Conservation (phyloP, 2,797 vertebrate genomes). For the Spinibarbus caldwelli region DNA sequence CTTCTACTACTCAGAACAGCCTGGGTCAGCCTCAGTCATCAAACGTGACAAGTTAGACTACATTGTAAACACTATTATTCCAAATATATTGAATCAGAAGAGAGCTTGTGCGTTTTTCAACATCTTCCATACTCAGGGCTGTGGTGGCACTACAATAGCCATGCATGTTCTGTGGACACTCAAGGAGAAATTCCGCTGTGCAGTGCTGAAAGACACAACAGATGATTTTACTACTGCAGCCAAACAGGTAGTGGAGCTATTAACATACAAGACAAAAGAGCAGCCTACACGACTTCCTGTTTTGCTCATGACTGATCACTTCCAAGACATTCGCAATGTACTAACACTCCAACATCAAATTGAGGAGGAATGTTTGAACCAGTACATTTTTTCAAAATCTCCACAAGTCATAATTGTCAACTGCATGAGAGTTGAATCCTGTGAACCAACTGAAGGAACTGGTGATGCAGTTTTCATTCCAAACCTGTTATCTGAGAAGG, state of each 20-base stretch:
- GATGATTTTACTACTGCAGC: conserved; percentile 72
- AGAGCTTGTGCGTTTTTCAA: conserved; percentile 76
- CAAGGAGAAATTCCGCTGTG: conserved; percentile 77
- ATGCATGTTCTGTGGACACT: conserved; percentile 84
- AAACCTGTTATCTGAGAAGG: conserved; percentile 67
- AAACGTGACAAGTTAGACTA: conserved; percentile 71
- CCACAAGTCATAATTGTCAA: conserved; percentile 72
- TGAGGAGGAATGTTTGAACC: conserved; percentile 65
- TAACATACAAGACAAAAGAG: conserved; percentile 69
- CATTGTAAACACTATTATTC: conserved; percentile 67
- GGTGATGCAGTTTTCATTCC: conserved; percentile 64
- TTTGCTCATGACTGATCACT: conserved; percentile 84
- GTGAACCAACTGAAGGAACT: background rate
- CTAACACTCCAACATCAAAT: conserved; percentile 69
- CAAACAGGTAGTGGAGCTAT: conserved; percentile 73
- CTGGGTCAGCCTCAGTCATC: conserved; percentile 68
- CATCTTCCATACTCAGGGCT: conserved; percentile 82
- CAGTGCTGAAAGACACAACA: conserved; percentile 76
- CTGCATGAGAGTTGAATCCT: conserved; percentile 69
- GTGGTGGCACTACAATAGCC: conserved; percentile 83
- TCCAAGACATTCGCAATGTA: conserved; percentile 79
- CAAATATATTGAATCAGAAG: conserved; percentile 62
- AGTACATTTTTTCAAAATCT: conserved; percentile 55
- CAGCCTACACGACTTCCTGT: conserved; percentile 72
- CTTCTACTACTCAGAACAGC: conserved; percentile 73